Evolutionary conservation across 2,888 invertebrate species (phyloP).

Genomic region (Osmoderma eremita): DNA sequence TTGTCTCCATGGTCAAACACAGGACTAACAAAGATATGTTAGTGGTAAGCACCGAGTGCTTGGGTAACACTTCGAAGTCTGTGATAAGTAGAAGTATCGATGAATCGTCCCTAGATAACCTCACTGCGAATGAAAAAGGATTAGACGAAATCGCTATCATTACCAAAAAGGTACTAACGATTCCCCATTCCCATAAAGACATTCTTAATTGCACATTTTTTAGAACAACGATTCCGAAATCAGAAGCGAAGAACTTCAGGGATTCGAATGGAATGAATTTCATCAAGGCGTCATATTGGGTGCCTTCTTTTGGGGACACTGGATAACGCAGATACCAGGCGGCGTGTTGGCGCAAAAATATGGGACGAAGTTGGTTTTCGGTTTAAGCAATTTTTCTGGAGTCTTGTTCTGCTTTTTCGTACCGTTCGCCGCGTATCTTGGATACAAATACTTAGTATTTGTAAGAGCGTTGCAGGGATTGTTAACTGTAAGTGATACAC

Average conservation of each 20-base stretch:
- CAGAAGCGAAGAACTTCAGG: constrained; percentile 30
- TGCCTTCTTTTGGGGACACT: constrained; percentile 79
- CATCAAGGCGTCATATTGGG: constrained; percentile 73
- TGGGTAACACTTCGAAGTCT: constrained; percentile 7
- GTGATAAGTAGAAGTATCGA: constrained; percentile 11
- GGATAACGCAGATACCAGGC: constrained; percentile 77
- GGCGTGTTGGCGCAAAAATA: constrained; percentile 74
- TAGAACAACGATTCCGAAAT: background rate
- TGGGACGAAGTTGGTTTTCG: constrained; percentile 78
- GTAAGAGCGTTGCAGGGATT: constrained; percentile 76
- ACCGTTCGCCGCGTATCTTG: constrained; percentile 71
- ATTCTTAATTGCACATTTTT: background rate
- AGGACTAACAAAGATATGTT: constrained; percentile 46
- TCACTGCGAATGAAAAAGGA: background rate
- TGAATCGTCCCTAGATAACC: background rate
- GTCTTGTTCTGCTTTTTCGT: constrained; percentile 73
- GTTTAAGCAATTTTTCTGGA: constrained; percentile 72
- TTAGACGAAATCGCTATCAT: background rate
- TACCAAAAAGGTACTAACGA: background rate
- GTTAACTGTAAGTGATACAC: constrained; percentile 68
- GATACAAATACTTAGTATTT: constrained; percentile 68
- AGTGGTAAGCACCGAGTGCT: constrained; percentile 27
- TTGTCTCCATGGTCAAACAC: constrained; percentile 71
- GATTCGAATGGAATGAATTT: constrained; percentile 72
- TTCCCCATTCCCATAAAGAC: background rate